Evolutionary conservation across 2,888 invertebrate species (phyloP).

Genomic region (Conchocele bisecta): DNA sequence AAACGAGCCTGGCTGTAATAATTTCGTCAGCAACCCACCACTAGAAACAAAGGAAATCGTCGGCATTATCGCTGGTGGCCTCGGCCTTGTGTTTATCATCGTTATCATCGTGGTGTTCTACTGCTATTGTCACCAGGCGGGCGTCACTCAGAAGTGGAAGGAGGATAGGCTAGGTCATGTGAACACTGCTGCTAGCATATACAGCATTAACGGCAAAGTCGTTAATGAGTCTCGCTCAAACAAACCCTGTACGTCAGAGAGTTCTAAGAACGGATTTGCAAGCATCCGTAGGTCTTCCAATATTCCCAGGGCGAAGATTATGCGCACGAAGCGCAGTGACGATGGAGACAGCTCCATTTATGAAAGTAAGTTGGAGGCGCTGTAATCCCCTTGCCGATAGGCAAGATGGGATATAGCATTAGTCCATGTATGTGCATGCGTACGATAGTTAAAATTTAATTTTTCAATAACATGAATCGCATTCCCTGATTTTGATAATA

Average conservation of each 20-base stretch:
- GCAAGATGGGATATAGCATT: too few species aligned
- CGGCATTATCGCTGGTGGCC: conserved; percentile 59
- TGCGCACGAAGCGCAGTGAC: too few species aligned
- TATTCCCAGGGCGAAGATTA: conserved; percentile 49
- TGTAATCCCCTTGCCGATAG: too few species aligned
- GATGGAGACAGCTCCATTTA: too few species aligned
- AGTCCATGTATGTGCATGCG: too few species aligned
- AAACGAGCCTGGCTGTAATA: conserved; percentile 58
- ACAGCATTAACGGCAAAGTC: conserved; percentile 52
- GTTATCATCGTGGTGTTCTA: conserved; percentile 59
- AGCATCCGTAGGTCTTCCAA: conserved; percentile 58
- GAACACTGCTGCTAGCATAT: conserved; percentile 58
- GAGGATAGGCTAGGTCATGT: conserved; percentile 62
- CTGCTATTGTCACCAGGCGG: conserved; percentile 63
- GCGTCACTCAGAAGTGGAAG: conserved; percentile 60
- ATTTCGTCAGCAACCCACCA: conserved; percentile 57
- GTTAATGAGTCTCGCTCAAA: neutral
- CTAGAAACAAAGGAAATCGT: conserved; percentile 62
- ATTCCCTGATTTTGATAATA: too few species aligned
- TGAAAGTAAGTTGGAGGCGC: too few species aligned
- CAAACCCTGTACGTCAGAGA: conserved; percentile 57
- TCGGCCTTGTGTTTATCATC: conserved; percentile 58
- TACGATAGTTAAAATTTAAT: too few species aligned
- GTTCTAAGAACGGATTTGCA: conserved; percentile 56
- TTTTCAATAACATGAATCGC: too few species aligned